A percentile compares a stretch with the other conserved stretches of the same genome.
Evolutionary conservation across 2,113 vertebrate genomes (phyloP).

Genomic region (Passer domesticus): DNA sequence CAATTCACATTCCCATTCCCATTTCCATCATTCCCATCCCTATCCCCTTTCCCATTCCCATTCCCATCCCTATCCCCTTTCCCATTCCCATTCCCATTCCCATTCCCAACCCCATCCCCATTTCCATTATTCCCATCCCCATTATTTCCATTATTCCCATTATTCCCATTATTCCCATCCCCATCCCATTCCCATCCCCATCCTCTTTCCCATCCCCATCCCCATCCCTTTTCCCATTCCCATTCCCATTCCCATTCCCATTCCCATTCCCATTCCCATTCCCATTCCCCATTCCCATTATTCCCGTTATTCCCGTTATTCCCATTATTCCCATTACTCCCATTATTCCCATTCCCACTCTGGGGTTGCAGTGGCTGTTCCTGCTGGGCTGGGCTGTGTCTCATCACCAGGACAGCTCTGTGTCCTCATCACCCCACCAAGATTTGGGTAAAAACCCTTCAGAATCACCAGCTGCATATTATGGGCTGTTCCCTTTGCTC

Average conservation of each 20-base stretch:
- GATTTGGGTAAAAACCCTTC: conserved; percentile 37
- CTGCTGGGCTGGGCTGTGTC: conserved; percentile 64
- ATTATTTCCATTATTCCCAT: too few species aligned
- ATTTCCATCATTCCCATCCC: neutral
- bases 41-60: neutral
- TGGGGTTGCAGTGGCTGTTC: neutral
- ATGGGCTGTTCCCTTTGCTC: conserved; percentile 41
- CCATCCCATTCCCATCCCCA: neutral
- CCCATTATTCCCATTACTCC: too few species aligned
- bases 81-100: too few species aligned
- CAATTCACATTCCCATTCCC: neutral
- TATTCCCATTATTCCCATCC: too few species aligned
- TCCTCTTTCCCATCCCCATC: too few species aligned
- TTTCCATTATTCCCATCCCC: too few species aligned
- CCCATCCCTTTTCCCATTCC: neutral
- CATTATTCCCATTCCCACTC: too few species aligned
- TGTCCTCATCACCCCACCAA: conserved; percentile 71
- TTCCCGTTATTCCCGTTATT: too few species aligned
- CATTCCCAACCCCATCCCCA: too few species aligned
- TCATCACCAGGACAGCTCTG: conserved; percentile 77
- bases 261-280: too few species aligned
- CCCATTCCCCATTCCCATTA: conserved; percentile 53
- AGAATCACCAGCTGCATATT: conserved; percentile 14
- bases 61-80: too few species aligned
- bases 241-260: neutral